A percentile compares a stretch with the other conserved stretches of the same genome.
phyloP scores from a whole-genome alignment of 2,797 vertebrate genomes.

The Spheniscus humboldti region DNA sequence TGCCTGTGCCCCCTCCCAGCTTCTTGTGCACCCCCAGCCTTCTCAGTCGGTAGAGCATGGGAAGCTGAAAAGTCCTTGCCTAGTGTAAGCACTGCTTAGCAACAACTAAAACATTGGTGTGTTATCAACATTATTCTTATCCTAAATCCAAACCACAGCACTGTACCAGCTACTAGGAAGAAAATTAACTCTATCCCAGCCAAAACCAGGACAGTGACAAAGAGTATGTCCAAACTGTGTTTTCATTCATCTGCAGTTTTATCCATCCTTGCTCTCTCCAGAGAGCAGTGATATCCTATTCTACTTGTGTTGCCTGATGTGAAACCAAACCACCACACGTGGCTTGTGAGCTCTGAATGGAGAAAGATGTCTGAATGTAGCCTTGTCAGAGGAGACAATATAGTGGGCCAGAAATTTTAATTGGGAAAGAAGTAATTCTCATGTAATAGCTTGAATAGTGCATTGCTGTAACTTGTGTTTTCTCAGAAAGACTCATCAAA shows the following conservation, averaged over 20 bases:
- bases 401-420: not conserved
- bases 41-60: too few species aligned
- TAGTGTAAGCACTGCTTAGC: too few species aligned
- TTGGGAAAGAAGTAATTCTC: not conserved
- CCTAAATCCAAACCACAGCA: too few species aligned
- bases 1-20: too few species aligned
- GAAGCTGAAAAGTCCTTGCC: too few species aligned
- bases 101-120: too few species aligned
- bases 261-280: not conserved
- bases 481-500: not conserved
- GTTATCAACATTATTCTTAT: too few species aligned
- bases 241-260: not conserved
- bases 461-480: not conserved
- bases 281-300: not conserved
- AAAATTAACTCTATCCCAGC: too few species aligned
- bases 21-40: too few species aligned
- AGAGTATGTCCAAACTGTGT: not conserved
- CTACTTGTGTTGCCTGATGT: not conserved
- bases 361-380: not conserved
- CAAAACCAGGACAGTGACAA: not conserved
- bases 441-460: not conserved
- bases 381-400: not conserved
- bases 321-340: not conserved
- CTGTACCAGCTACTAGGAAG: too few species aligned
- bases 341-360: not conserved